phyloP scores from a whole-genome alignment of 2,797 vertebrate species.

The Neostethus bicornis region DNA sequence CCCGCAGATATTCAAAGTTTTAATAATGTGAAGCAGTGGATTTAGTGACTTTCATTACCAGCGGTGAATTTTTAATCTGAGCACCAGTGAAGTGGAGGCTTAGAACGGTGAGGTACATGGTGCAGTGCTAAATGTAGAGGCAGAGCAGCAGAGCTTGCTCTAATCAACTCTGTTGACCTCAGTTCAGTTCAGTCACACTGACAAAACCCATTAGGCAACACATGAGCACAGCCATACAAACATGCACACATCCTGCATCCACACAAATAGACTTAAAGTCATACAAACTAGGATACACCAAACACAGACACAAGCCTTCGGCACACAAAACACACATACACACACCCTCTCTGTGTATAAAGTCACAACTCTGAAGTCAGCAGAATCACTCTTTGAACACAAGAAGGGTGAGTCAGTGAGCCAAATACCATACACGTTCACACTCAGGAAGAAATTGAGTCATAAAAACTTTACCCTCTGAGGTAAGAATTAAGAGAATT shows the following conservation, averaged over 20 bases:
- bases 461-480: conserved; percentile 24
- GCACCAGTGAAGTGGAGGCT: conserved; percentile 49
- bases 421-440: conserved; percentile 34
- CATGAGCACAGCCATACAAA: conserved; percentile 30
- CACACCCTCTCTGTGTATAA: conserved; percentile 47
- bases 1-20: conserved; percentile 58
- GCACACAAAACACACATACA: conserved; percentile 11
- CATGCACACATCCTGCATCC: conserved; percentile 9
- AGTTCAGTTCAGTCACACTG: conserved; percentile 60
- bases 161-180: conserved; percentile 58
- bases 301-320: conserved; percentile 18
- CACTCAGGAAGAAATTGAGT: conserved; percentile 33
- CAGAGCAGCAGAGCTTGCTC: conserved; percentile 27
- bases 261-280: conserved; percentile 34
- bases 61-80: conserved; percentile 58
- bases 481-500: conserved; percentile 35
- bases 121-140: conserved; percentile 41
- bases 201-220: conserved; percentile 59
- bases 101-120: conserved; percentile 42
- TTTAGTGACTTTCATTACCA: conserved; percentile 62
- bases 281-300: conserved; percentile 34
- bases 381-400: conserved; percentile 59
- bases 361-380: conserved; percentile 58
- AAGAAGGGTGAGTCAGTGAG: conserved; percentile 57
- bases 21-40: conserved; percentile 55